A percentile compares a stretch with the other conserved stretches of the same genome.
These are phyloP conservation scores for Phrixothrix hirtus DNA, from an alignment of 2,888 invertebrate genomes.

Conservation along the genomic window DNA sequence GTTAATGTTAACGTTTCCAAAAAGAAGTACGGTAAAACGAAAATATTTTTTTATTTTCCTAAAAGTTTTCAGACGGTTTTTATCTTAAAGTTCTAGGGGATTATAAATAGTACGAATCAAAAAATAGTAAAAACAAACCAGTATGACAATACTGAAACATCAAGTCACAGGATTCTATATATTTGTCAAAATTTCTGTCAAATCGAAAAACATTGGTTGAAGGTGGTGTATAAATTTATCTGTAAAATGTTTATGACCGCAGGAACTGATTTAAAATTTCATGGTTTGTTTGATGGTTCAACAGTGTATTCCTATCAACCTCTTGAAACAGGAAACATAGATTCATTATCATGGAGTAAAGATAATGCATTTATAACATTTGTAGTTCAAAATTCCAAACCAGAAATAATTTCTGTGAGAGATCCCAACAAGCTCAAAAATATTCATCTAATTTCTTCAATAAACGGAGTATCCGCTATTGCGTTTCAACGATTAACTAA, in stretches of 20 bases:
- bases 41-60: too few relatives aligned
- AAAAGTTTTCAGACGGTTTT: too few relatives aligned
- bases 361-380: conserved; percentile 47
- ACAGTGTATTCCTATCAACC: conserved; percentile 37
- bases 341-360: conserved; percentile 46
- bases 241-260: conserved; percentile 46
- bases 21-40: too few relatives aligned
- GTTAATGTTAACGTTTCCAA: too few relatives aligned
- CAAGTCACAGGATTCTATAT: too few relatives aligned
- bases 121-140: too few relatives aligned
- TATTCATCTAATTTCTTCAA: conserved; percentile 45
- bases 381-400: conserved; percentile 42
- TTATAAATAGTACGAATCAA: too few relatives aligned
- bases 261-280: conserved; percentile 41
- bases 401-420: conserved; percentile 46
- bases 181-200: too few relatives aligned
- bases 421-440: conserved; percentile 41
- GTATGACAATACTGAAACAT: too few relatives aligned
- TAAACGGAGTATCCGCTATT: conserved; percentile 40
- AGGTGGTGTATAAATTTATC: too few relatives aligned
- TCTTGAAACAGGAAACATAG: conserved; percentile 34
- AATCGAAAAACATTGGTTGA: too few relatives aligned
- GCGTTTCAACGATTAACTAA: conserved; percentile 47
- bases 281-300: conserved; percentile 34
- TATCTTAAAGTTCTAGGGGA: too few relatives aligned